Evolutionary conservation across 2,113 vertebrate genomes (phyloP).

Genomic region (Plecotus auritus): DNA sequence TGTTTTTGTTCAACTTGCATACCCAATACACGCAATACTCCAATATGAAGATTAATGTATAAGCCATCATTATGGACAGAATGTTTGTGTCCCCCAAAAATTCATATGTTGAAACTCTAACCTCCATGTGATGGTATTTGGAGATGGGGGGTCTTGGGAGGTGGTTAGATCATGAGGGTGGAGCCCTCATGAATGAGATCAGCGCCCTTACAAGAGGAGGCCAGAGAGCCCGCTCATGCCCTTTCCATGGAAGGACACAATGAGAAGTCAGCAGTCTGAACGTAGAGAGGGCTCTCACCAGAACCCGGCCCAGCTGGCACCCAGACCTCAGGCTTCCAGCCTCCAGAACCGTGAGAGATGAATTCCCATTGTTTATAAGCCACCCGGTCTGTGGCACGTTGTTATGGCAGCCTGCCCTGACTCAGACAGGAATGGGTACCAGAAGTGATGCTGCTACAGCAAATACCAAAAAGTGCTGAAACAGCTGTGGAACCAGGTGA

Average conservation of each 20-base stretch:
- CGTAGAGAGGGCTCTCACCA: neutral
- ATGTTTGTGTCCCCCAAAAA: neutral
- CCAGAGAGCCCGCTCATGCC: neutral
- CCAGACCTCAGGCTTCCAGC: neutral
- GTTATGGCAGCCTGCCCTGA: neutral
- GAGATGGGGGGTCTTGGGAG: neutral
- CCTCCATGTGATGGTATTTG: neutral
- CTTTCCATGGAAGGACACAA: neutral
- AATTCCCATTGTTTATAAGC: neutral
- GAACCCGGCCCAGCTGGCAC: neutral
- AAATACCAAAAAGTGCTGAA: neutral
- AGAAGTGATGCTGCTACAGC: neutral
- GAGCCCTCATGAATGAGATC: neutral
- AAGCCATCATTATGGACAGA: neutral
- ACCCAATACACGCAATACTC: neutral
- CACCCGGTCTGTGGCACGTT: accelerated
- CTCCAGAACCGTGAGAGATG: neutral
- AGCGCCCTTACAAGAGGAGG: neutral
- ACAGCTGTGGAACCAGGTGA: neutral
- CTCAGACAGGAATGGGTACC: neutral
- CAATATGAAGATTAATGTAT: neutral
- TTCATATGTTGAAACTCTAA: neutral
- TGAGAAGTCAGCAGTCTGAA: neutral
- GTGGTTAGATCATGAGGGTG: neutral
- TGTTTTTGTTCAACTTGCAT: neutral